Evolutionary conservation across 2,888 invertebrate genomes (phyloP).

Genomic region (Choreutis nemorana): DNA sequence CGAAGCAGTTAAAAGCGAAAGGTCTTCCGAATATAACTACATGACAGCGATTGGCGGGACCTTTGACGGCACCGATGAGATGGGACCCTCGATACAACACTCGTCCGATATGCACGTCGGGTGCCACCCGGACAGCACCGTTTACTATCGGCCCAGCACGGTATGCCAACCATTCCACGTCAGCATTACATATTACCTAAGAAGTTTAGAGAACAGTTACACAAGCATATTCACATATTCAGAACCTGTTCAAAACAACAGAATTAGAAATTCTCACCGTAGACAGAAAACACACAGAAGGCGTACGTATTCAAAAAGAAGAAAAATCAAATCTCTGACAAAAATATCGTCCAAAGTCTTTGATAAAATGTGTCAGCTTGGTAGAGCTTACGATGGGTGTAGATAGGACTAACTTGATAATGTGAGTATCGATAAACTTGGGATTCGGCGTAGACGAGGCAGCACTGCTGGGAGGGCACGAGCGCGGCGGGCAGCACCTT

Average conservation of each 20-base stretch:
- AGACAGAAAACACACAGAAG: too few species aligned
- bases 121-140: conserved; percentile 26
- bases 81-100: conserved; percentile 33
- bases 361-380: too few species aligned
- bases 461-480: conserved; percentile 46
- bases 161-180: conserved; percentile 35
- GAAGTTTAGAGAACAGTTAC: too few species aligned
- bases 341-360: too few species aligned
- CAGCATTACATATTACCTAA: conserved; percentile 54
- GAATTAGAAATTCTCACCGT: too few species aligned
- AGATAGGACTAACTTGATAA: conserved; percentile 32
- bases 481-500: conserved; percentile 42
- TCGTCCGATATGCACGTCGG: conserved; percentile 29
- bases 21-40: conserved; percentile 43
- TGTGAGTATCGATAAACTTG: conserved; percentile 36
- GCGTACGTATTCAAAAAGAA: too few species aligned
- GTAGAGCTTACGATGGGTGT: too few species aligned
- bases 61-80: conserved; percentile 30
- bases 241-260: too few species aligned
- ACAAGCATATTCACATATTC: too few species aligned
- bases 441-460: conserved; percentile 39
- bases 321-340: too few species aligned
- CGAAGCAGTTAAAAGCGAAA: conserved; percentile 51
- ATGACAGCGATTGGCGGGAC: conserved; percentile 40
- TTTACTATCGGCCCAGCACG: conserved; percentile 17